Base-by-base conservation (phyloP, 2,888 invertebrate species). In the Neoascia interrupta region DNA sequence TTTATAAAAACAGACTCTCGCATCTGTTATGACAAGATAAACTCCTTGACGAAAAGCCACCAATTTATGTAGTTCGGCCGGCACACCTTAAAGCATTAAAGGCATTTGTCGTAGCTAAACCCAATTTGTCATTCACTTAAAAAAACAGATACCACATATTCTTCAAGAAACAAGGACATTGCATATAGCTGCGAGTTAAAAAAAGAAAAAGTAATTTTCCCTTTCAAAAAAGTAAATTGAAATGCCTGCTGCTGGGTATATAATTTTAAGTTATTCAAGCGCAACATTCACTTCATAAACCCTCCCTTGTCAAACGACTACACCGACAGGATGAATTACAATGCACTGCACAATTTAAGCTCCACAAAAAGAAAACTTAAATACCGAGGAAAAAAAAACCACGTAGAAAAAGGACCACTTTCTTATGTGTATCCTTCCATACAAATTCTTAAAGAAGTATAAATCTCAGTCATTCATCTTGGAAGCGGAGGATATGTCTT, bases 401-500 rank as follows among this genome's bases (percentile, higher is more conserved):
- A 66, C 31, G 10, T 34, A 56, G 26, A 26, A 16, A 16, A 51
- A 16, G 16, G 28, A 75, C 54, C 63, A 51, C 51, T 64, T 70
- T 58, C 53, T 64, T 53, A 54, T 76, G n/a, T n/a, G 63, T 70
- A 70, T 70, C 64, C 58, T 58, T 45, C 31, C 43, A 21, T 37
- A 39, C 16, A 53, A 64, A 64, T 58, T 58, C 53, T 70, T 45
- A 64, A 58, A 75, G 69, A 26, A 41, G 58, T 64, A 76, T 76
- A 76, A 76, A 76, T 76, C 76, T 76, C 64, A 70, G 70, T 76
- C 64, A 64, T 76, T 70, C 64, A 76, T 76, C 70, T 76, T 70
- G 70, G 58, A n/a, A 58, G 70, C 63, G 70, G 58, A 70, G 64
- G 70, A 76, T 70, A 58, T 64, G 64, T 64, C 70, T 43, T 58